These are phyloP conservation scores for Sebastes taczanowskii DNA, from an alignment of 2,797 vertebrate genomes.

Conservation along the genomic window DNA sequence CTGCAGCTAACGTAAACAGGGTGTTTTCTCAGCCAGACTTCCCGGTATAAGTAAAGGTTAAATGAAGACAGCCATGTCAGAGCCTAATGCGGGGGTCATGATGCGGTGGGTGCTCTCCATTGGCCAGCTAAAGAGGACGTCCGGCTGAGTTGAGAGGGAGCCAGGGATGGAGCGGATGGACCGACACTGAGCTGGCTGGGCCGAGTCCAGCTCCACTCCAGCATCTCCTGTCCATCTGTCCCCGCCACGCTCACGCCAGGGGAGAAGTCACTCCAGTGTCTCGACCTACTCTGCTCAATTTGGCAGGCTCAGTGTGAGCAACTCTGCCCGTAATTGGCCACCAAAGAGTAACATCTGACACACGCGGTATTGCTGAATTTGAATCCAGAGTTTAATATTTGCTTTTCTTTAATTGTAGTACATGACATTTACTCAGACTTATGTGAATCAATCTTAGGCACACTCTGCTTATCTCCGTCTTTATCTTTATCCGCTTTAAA, in stretches of 20 bases:
- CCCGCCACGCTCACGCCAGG: conserved; percentile 47
- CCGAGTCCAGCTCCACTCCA: conserved; percentile 66
- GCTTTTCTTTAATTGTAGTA: conserved; percentile 9
- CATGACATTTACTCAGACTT: not conserved
- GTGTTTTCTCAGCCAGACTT: conserved; percentile 58
- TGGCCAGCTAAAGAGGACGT: conserved; percentile 67
- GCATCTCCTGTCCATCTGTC: conserved; percentile 80
- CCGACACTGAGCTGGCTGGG: conserved; percentile 71
- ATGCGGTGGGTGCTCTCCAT: conserved; percentile 51
- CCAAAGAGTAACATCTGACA: conserved; percentile 44
- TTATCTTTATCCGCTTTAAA: not conserved
- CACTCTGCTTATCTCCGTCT: not conserved
- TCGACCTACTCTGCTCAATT: conserved; percentile 65
- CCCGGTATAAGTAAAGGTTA: conserved; percentile 74
- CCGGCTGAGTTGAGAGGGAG: conserved; percentile 66
- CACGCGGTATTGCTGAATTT: not conserved
- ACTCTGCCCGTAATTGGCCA: conserved; percentile 52
- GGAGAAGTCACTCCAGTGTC: conserved; percentile 63
- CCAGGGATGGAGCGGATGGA: conserved; percentile 73
- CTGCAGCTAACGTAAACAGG: conserved; percentile 28
- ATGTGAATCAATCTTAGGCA: not conserved
- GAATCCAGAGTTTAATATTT: conserved; percentile 10
- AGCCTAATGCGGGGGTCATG: conserved; percentile 60
- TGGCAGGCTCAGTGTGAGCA: conserved; percentile 54
- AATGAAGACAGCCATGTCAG: conserved; percentile 77